A percentile compares a stretch with the other conserved stretches of the same genome.
Conservation (phyloP, 2,797 vertebrate species). For the Pantherophis alleghaniensis region DNA sequence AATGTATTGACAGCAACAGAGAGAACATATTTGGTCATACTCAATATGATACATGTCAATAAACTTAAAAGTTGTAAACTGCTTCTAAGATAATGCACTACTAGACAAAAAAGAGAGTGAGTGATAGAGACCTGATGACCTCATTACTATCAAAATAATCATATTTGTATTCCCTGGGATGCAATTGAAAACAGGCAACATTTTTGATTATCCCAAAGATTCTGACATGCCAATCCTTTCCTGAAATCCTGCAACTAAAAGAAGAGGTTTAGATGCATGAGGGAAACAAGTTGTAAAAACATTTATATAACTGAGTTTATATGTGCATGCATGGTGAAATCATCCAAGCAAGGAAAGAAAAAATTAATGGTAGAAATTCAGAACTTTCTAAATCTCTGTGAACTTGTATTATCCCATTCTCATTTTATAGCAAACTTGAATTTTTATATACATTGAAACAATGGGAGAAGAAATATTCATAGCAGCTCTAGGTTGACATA, state of each 20-base stretch:
- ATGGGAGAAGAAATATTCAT: not conserved
- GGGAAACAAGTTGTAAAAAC: not conserved
- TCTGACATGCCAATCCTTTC: not conserved
- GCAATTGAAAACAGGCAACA: not conserved
- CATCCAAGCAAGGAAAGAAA: not conserved
- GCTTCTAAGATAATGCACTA: conserved; percentile 37
- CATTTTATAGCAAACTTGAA: not conserved
- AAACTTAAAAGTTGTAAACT: conserved; percentile 50
- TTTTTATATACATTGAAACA: not conserved
- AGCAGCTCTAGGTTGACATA: not conserved
- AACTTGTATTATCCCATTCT: not conserved
- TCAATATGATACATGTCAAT: conserved; percentile 35
- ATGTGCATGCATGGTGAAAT: not conserved
- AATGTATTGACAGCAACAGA: conserved; percentile 45
- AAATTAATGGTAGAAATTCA: not conserved
- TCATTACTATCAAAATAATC: not conserved
- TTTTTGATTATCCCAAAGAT: not conserved
- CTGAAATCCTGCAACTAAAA: not conserved
- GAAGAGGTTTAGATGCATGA: not conserved
- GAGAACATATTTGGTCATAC: conserved; percentile 42
- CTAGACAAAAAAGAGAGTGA: conserved; percentile 2
- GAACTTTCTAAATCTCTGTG: not conserved
- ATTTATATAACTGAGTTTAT: not conserved
- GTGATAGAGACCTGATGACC: conserved; percentile 50
- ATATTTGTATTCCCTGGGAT: conserved; percentile 19